These are phyloP conservation scores for Smittia aterrima DNA, from an alignment of 2,888 invertebrate genomes.

Conservation along the genomic window DNA sequence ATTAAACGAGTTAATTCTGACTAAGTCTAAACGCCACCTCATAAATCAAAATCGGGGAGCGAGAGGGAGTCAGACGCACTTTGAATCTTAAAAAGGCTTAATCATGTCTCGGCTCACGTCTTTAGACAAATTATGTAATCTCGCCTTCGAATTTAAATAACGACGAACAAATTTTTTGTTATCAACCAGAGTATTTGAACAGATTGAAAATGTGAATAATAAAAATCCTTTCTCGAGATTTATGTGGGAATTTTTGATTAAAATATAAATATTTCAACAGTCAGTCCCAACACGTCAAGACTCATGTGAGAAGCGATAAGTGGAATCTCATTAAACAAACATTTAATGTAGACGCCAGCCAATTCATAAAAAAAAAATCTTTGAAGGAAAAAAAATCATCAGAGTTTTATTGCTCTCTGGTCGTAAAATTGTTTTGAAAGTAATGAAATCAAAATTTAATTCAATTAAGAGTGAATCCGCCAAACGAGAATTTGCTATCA, in stretches of 20 bases:
- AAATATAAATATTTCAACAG: conserved; percentile 14
- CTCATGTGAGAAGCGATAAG: conserved; percentile 9
- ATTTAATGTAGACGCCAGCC: conserved; percentile 41
- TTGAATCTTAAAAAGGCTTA: not conserved
- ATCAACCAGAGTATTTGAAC: not conserved
- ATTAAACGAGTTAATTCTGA: not conserved
- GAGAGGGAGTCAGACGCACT: not conserved
- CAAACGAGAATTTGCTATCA: not conserved
- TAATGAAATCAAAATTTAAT: conserved; percentile 41
- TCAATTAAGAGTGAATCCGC: conserved; percentile 24
- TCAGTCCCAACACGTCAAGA: not conserved
- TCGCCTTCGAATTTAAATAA: not conserved
- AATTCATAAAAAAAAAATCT: conserved; percentile 22
- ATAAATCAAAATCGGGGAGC: not conserved
- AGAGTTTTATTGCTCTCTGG: conserved; percentile 30
- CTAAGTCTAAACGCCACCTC: not conserved
- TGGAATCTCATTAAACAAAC: conserved; percentile 8
- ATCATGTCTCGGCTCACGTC: not conserved
- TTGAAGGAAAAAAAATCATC: not conserved
- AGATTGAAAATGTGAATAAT: not conserved
- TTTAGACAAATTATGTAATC: not conserved
- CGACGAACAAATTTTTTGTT: not conserved
- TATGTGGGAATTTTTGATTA: conserved; percentile 31
- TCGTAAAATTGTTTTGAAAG: conserved; percentile 42
- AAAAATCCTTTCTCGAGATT: conserved; percentile 8